Conservation (phyloP, 2,797 vertebrate species). For the Triplophysa bombifrons region DNA sequence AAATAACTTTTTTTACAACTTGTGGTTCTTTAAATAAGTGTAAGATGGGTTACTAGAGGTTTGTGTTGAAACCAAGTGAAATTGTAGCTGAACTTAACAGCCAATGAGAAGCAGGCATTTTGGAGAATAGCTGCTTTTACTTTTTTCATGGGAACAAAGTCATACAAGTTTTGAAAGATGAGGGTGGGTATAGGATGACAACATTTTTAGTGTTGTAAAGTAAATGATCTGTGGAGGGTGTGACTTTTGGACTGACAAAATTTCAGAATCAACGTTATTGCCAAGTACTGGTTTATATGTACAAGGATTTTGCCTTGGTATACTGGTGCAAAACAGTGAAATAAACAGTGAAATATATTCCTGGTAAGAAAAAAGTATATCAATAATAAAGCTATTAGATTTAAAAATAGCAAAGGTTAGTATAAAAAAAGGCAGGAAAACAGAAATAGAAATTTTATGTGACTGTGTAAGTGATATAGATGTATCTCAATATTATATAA, state of each 20-base stretch:
- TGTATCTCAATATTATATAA: too few relatives aligned
- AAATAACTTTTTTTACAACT: background rate
- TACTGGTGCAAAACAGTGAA: too few relatives aligned
- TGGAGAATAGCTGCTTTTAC: background rate
- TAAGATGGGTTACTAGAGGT: background rate
- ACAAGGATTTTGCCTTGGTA: too few relatives aligned
- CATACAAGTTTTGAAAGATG: background rate
- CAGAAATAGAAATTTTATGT: too few relatives aligned
- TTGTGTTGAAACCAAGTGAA: background rate
- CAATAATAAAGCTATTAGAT: too few relatives aligned
- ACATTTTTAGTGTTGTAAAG: background rate
- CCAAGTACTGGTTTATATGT: too few relatives aligned
- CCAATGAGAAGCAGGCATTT: background rate
- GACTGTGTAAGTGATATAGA: too few relatives aligned
- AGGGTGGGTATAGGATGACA: slow-evolving; percentile 5
- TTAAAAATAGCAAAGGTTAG: too few relatives aligned
- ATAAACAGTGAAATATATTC: too few relatives aligned
- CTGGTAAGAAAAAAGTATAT: too few relatives aligned
- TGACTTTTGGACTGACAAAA: background rate
- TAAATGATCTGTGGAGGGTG: slow-evolving; percentile 4
- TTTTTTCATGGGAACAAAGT: background rate
- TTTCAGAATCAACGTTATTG: too few relatives aligned
- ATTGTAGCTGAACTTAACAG: background rate
- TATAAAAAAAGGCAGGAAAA: too few relatives aligned
- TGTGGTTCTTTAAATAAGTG: background rate